Evolutionary conservation across 1,140 invertebrate species (phyloP).

Genomic region (Zaprionus inermis): DNA sequence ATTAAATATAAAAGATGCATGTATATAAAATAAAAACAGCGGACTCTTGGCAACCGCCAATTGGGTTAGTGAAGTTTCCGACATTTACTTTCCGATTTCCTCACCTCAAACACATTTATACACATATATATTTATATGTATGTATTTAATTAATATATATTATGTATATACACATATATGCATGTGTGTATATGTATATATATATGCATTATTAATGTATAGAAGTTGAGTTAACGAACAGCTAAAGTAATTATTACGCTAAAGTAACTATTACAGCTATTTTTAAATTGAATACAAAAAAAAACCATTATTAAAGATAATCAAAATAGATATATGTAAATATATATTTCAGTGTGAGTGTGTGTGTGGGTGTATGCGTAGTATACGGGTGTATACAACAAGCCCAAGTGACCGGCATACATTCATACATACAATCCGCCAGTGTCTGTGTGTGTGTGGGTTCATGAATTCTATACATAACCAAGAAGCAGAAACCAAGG

Average conservation of each 20-base stretch:
- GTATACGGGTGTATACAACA: constrained; percentile 9
- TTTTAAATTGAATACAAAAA: constrained; percentile 74
- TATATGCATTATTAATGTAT: constrained; percentile 22
- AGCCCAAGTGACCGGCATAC: neutral
- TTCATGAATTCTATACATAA: constrained; percentile 16
- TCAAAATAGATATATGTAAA: constrained; percentile 29
- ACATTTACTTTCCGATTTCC: neutral
- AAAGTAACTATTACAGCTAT: constrained; percentile 73
- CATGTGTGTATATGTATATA: neutral
- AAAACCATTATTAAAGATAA: constrained; percentile 45
- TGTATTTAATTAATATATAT: neutral
- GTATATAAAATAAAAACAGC: constrained; percentile 13
- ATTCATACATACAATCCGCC: constrained; percentile 4
- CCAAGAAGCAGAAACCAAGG: constrained; percentile 8
- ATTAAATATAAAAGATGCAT: constrained; percentile 20
- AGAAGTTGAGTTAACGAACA: constrained; percentile 52
- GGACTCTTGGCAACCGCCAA: neutral
- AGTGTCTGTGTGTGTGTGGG: constrained; percentile 16
- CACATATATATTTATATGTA: constrained; percentile 1
- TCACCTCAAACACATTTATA: neutral
- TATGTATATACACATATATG: constrained; percentile 1
- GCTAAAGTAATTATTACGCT: constrained; percentile 68
- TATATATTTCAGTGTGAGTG: constrained; percentile 14
- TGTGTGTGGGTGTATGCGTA: constrained; percentile 4
- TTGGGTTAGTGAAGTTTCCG: constrained; percentile 1